These are phyloP conservation scores for Trachymyrmex cornetzi DNA, from an alignment of 1,140 invertebrate genomes.

Conservation along the genomic window DNA sequence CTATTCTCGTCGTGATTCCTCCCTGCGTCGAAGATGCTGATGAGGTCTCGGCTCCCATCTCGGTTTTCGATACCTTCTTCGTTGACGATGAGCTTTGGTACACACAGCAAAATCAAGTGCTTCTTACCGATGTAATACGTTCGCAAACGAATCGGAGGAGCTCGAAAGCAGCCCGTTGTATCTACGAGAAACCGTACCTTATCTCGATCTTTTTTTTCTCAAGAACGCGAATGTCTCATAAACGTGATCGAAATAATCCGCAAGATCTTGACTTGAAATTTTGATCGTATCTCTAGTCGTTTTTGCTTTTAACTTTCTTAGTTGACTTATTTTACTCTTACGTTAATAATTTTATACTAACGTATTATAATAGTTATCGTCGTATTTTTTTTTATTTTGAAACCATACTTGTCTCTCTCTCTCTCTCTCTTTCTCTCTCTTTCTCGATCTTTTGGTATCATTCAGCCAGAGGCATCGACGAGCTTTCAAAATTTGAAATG, in stretches of 20 bases:
- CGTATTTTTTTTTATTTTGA: background rate
- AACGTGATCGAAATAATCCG: conserved; percentile 20
- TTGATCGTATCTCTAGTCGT: background rate
- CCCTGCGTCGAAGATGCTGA: conserved; percentile 71
- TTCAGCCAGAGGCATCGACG: conserved; percentile 14
- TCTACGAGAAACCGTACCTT: background rate
- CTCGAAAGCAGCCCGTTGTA: conserved; percentile 29
- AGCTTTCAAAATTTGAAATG: conserved; percentile 52
- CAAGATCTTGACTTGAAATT: background rate
- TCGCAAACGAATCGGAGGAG: conserved; percentile 65
- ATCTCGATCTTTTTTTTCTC: conserved; percentile 1
- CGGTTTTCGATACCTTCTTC: conserved; percentile 34
- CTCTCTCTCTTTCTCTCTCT: background rate
- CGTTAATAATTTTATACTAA: background rate
- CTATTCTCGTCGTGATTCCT: conserved; percentile 41
- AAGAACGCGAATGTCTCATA: background rate
- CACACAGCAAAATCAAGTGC: conserved; percentile 65
- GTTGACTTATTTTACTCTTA: background rate
- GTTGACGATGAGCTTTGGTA: conserved; percentile 65
- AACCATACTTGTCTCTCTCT: background rate
- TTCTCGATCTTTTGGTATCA: background rate
- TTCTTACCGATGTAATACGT: conserved; percentile 54
- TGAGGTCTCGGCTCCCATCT: conserved; percentile 65
- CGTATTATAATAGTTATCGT: background rate
- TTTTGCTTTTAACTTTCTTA: background rate